Base-by-base conservation (phyloP, 2,797 vertebrate species). In the Fistularia tabacaria region DNA sequence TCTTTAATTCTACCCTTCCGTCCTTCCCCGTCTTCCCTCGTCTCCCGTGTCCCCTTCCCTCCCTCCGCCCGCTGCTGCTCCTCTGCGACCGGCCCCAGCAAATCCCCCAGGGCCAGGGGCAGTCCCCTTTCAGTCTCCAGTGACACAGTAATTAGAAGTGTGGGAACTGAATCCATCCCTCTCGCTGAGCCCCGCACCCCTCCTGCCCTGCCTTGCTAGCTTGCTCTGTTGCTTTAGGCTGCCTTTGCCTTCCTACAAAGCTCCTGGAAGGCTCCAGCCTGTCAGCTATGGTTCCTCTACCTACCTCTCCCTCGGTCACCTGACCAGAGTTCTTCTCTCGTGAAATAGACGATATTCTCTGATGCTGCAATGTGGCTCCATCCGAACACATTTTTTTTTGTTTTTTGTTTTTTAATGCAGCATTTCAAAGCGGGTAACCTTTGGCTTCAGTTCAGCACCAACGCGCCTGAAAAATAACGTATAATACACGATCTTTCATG, bases 81-180 rank as follows among this genome's bases (percentile, higher is more conserved):
- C 82, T 83, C 83, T 76, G 77, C 61, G 62, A 79, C 82, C 60
- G 71, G 87, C 81, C 87, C 79, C 80, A 69, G 88, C 69, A 59
- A 56, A 89, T 89, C 91, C 90, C 91, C 90, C 64, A 81, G 69
- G n/a, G 89, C 52, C 54, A 62, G 84, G 77, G 88, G 89, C 91
- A 87, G 76, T 86, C 88, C 88, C 87, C 88, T 93, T 92, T 92
- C 89, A 91, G 90, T 91, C 92, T 91, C 88, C 86, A 36, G 68
- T 94, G 93, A 93, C 92, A 92, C 88, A 71, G 88, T 91, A 90
- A 92, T 91, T 88, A 90, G 81, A 91, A 93, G 92, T 93, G 92
- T 93, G 94, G 93, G 94, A 94, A 92, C 92, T 52, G 56, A 89
- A 88, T 88, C 62, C 50, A 57, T 66, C 66, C 66, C 64, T 82